A percentile compares a stretch with the other conserved stretches of the same genome.
Evolutionary conservation across 2,888 invertebrate species (phyloP).

Genomic region (Lomographa bimaculata): DNA sequence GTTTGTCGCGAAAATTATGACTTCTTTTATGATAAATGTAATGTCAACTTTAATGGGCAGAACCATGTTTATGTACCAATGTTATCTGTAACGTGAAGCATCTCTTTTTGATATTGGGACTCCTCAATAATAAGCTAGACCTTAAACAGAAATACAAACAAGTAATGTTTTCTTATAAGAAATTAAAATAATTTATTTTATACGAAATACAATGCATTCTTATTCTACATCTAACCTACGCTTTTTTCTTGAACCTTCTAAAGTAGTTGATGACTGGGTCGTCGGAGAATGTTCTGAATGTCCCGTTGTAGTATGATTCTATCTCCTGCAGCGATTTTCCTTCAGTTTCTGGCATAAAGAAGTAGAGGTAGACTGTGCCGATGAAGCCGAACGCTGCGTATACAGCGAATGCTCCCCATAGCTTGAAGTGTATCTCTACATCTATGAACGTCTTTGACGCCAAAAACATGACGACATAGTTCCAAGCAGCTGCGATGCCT

Average conservation of each 20-base stretch:
- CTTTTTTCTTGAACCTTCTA: constrained; percentile 52
- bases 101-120: no score
- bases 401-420: constrained; percentile 77
- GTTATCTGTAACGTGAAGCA: no score
- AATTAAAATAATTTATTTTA: constrained; percentile 27
- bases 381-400: constrained; percentile 71
- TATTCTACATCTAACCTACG: constrained; percentile 2
- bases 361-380: constrained; percentile 77
- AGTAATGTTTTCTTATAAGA: no score
- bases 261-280: constrained; percentile 67
- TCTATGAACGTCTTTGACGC: constrained; percentile 81
- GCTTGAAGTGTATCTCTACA: constrained; percentile 62
- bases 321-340: constrained; percentile 78
- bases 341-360: constrained; percentile 82
- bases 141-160: no score
- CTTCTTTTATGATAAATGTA: no score
- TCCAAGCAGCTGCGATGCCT: constrained; percentile 78
- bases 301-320: constrained; percentile 68
- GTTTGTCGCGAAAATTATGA: no score
- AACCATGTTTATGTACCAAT: no score
- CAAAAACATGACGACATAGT: constrained; percentile 77
- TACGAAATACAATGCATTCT: constrained; percentile 3
- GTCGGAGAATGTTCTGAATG: constrained; percentile 64
- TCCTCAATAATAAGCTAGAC: no score
- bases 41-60: no score